A percentile compares a stretch with the other conserved stretches of the same genome.
Evolutionary conservation across 2,888 invertebrate species (phyloP).

Genomic region (Drosophila anomalata): DNA sequence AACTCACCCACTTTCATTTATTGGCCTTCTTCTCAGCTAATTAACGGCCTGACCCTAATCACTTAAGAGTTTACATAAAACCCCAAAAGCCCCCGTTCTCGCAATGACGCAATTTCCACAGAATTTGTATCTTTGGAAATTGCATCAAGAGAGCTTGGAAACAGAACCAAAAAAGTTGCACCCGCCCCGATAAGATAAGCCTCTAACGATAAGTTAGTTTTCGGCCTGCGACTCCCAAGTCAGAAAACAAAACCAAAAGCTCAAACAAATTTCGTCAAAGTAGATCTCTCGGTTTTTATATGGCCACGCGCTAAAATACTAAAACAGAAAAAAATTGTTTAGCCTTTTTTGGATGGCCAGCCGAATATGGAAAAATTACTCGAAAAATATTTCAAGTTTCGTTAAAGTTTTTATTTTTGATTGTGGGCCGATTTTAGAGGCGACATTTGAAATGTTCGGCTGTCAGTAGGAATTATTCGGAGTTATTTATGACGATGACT

Average conservation of each 20-base stretch:
- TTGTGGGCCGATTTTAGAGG: slow-evolving; percentile 51
- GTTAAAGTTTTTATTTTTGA: slow-evolving; percentile 18
- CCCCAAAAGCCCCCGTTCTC: slow-evolving; percentile 24
- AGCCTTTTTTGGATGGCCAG: slow-evolving; percentile 51
- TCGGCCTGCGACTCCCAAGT: slow-evolving; percentile 52
- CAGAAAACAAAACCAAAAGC: slow-evolving; percentile 57
- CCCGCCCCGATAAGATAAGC: slow-evolving; percentile 52
- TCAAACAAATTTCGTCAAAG: slow-evolving; percentile 59
- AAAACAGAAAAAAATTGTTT: slow-evolving; percentile 48
- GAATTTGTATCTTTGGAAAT: slow-evolving; percentile 34
- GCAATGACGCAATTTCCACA: slow-evolving; percentile 28
- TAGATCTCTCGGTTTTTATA: slow-evolving; percentile 26
- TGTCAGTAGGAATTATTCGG: slow-evolving; percentile 61
- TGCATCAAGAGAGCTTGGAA: slow-evolving; percentile 9
- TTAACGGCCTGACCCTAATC: slow-evolving; percentile 72
- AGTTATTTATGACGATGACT: slow-evolving; percentile 49
- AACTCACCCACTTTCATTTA: slow-evolving; percentile 63
- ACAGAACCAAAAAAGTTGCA: slow-evolving; percentile 21
- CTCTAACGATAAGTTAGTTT: slow-evolving; percentile 17
- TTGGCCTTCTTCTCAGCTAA: slow-evolving; percentile 61
- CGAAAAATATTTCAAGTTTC: slow-evolving; percentile 56
- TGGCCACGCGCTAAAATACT: slow-evolving; percentile 62
- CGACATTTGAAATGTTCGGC: slow-evolving; percentile 65
- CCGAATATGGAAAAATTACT: slow-evolving; percentile 62
- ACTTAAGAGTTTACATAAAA: slow-evolving; percentile 72